Percentiles rank a stretch among this genome's conserved stretches.
These are phyloP conservation scores for Corapipo altera DNA, from an alignment of 2,113 vertebrate genomes.

Conservation along the genomic window DNA sequence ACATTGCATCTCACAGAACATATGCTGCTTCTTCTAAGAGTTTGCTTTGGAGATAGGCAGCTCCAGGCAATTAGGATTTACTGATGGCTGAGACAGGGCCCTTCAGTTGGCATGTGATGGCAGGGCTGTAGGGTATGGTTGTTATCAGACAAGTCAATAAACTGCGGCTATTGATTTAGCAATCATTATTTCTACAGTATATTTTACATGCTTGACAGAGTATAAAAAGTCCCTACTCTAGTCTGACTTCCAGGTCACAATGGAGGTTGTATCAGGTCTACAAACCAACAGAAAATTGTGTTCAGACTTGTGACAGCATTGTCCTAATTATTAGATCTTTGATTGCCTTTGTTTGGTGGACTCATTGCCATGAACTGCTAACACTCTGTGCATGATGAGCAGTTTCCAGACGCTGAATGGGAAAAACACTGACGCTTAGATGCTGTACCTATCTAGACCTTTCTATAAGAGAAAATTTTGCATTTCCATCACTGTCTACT, in stretches of 20 bases:
- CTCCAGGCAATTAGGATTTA: neutral
- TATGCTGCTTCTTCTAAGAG: fast-evolving
- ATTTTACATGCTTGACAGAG: neutral
- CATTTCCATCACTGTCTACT: neutral
- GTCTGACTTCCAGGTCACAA: neutral
- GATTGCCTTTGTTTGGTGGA: neutral
- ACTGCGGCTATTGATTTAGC: neutral
- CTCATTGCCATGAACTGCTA: neutral
- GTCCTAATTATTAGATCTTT: neutral
- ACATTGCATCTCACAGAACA: fast-evolving
- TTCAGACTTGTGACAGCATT: neutral
- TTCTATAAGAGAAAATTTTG: neutral
- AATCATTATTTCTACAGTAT: neutral
- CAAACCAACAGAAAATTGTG: neutral
- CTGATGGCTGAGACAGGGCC: neutral
- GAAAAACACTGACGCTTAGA: neutral
- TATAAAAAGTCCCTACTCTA: neutral
- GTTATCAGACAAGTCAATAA: neutral
- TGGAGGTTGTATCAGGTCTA: neutral
- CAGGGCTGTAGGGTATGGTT: neutral
- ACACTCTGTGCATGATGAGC: neutral
- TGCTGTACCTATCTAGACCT: neutral
- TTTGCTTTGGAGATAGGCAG: neutral
- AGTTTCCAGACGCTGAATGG: neutral
- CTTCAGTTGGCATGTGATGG: neutral